phyloP scores from a whole-genome alignment of 2,113 vertebrate species.

The Beaufortia kweichowensis region DNA sequence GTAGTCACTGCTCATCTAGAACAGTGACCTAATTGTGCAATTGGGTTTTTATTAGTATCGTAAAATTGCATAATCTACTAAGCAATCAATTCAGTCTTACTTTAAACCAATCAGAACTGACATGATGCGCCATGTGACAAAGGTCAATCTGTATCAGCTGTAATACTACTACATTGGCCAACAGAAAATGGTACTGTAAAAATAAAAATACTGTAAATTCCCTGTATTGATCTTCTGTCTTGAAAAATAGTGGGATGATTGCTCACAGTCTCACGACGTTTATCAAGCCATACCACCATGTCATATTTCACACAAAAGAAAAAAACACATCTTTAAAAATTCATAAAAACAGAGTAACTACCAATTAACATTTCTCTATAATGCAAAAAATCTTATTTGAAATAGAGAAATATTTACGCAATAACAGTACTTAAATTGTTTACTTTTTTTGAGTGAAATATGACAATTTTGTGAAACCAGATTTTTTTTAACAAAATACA shows the following conservation, averaged over 20 bases:
- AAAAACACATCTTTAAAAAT: neutral
- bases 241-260: neutral
- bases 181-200: neutral
- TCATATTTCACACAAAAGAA: neutral
- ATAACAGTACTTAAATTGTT: too few species aligned
- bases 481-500: neutral
- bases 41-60: slow-evolving; percentile 18
- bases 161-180: slow-evolving; percentile 1
- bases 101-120: slow-evolving; percentile 3
- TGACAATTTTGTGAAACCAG: neutral
- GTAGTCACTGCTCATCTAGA: slow-evolving; percentile 12
- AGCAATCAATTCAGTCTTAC: slow-evolving; percentile 7
- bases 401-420: too few species aligned
- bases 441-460: neutral
- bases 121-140: neutral
- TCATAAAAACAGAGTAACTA: too few species aligned
- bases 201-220: neutral
- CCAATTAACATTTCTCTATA: too few species aligned
- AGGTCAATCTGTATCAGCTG: neutral
- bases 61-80: slow-evolving; percentile 25
- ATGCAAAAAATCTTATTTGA: neutral
- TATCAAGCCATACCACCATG: neutral
- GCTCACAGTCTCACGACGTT: neutral
- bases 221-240: neutral
- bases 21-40: slow-evolving; percentile 44